A percentile compares a stretch with the other conserved stretches of the same genome.
Conservation (phyloP, 2,797 vertebrate genomes). For the Malurus splendens region DNA sequence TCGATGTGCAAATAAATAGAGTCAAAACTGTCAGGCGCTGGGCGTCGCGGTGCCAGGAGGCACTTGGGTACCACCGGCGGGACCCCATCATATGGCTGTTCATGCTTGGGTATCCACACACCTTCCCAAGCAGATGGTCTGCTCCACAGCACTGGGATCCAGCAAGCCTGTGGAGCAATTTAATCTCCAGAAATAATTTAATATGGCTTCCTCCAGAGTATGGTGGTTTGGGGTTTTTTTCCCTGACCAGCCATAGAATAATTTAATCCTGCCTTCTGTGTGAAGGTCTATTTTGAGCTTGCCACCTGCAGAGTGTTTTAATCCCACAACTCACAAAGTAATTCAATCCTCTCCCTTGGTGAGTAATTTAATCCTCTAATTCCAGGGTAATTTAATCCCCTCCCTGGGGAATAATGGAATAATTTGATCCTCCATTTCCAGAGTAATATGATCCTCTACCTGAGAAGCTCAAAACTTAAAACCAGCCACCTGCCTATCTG, state of each 20-base stretch:
- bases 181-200: slow-evolving; percentile 62
- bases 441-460: slow-evolving; percentile 37
- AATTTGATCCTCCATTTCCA: slow-evolving; percentile 53
- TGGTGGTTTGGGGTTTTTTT: neutral
- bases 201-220: slow-evolving; percentile 50
- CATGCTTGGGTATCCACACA: slow-evolving; percentile 16
- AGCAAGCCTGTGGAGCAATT: slow-evolving; percentile 48
- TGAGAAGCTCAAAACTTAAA: slow-evolving; percentile 10
- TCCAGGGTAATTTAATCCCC: slow-evolving; percentile 62
- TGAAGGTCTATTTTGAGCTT: slow-evolving; percentile 52
- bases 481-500: neutral
- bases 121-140: slow-evolving; percentile 53
- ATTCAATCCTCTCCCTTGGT: slow-evolving; percentile 61
- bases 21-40: slow-evolving; percentile 1
- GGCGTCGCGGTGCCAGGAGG: neutral
- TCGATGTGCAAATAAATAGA: neutral
- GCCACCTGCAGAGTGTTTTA: slow-evolving; percentile 56
- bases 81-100: slow-evolving; percentile 34
- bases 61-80: neutral
- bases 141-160: slow-evolving; percentile 44
- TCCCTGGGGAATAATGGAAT: slow-evolving; percentile 53
- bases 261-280: slow-evolving; percentile 60
- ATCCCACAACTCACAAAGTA: slow-evolving; percentile 49
- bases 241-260: slow-evolving; percentile 38
- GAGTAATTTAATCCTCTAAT: slow-evolving; percentile 65